A percentile compares a stretch with the other conserved stretches of the same genome.
phyloP scores from a whole-genome alignment of 2,888 invertebrate species.

The Ophioninae sp. region DNA sequence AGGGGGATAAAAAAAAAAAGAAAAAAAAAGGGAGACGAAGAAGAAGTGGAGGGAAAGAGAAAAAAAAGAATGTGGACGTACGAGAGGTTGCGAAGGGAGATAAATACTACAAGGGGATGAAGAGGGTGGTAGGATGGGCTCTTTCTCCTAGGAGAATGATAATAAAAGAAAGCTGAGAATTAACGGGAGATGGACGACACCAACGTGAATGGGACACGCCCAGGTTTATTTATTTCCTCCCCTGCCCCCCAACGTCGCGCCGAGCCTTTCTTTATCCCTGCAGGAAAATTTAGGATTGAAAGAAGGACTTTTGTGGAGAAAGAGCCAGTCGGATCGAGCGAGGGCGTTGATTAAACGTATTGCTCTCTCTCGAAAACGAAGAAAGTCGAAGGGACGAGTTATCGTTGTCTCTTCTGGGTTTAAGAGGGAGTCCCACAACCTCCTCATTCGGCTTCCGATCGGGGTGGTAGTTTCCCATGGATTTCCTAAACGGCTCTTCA shows the following conservation, averaged over 20 bases:
- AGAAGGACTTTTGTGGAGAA: too few relatives aligned
- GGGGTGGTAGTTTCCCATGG: too few relatives aligned
- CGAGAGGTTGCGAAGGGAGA: constrained; percentile 10
- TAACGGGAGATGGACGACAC: constrained; percentile 52
- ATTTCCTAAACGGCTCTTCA: too few relatives aligned
- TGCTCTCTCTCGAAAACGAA: constrained; percentile 51
- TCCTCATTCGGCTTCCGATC: too few relatives aligned
- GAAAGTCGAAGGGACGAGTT: constrained; percentile 52
- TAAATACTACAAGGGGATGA: constrained; percentile 29
- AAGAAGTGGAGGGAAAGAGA: background rate
- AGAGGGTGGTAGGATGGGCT: background rate
- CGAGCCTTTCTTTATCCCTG: constrained; percentile 14
- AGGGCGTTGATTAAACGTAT: constrained; percentile 57
- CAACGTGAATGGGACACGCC: constrained; percentile 39
- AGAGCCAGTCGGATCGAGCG: background rate
- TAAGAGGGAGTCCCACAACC: too few relatives aligned
- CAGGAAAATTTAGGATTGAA: background rate
- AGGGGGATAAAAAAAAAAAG: too few relatives aligned
- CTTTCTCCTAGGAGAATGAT: constrained; percentile 15
- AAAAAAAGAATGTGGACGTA: constrained; percentile 13
- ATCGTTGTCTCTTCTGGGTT: constrained; percentile 37
- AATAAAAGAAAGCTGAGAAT: constrained; percentile 34
- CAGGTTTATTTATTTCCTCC: constrained; percentile 9
- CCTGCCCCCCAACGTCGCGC: background rate
- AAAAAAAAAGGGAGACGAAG: background rate